Evolutionary conservation across 1,140 invertebrate genomes (phyloP), one percentile per base, ranked within the genome.

Genomic region (Bombus pascuorum): DNA sequence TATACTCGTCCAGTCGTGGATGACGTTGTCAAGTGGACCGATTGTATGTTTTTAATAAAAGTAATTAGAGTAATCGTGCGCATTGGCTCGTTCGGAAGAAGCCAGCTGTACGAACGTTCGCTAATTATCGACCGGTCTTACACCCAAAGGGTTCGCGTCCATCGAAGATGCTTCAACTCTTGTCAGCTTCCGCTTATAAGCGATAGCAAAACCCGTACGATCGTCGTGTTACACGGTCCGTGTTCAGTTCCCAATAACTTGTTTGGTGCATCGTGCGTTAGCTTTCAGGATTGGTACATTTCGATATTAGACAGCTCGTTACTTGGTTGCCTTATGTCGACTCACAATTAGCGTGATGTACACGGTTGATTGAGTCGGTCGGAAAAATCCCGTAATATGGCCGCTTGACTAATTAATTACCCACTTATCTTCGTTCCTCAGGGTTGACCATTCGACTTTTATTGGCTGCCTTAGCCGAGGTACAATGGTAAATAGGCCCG

Each of bases 101-200:
- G 86, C 77, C 39, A 44, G 82, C 85, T 88, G 91, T 90, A 91
- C 80, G 89, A 89, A 75, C 83, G 91, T 91, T 91, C 86, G 93
- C 90, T 93, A 93, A 94, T 93, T 93, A 92, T 90, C 82, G 79
- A 86, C 78, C 84, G 73, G 88, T 89, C 89, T 90, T 82, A 77
- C 81, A 53, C 74, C 76, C 65, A 32, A 68, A 28, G 59, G 84
- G 47, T 62, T 53, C 39, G 66, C 53, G 68, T 34, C 18, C 0
- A 53, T 53, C 47, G 18, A 53, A 5, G 47, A 53, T 6, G 18
- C 18, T 53, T 53, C 28, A 13, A 59, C 57, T 68, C 8, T 10
- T 59, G 25, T n/a, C 34, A 25, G 77, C 73, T 89, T 88, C 87
- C 87, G 78, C 75, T 18, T 59, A 57, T 22, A 22, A 59, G 62